phyloP scores from a whole-genome alignment of 2,113 vertebrate genomes.

The Gulo gulo region DNA sequence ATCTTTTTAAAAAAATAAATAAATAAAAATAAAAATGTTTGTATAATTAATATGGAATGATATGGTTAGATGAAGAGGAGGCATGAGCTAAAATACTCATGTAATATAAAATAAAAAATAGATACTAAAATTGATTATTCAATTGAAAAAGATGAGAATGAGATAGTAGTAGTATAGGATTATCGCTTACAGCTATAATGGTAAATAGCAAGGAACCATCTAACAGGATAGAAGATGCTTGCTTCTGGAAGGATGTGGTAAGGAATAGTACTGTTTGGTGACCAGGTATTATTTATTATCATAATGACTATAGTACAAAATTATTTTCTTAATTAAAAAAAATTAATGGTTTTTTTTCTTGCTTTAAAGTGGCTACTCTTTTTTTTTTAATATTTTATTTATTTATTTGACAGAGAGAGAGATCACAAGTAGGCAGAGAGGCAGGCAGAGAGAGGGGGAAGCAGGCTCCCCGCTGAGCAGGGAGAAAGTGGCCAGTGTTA shows the following conservation, averaged over 20 bases:
- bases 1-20: too few relatives aligned
- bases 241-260: neutral
- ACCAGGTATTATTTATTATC: neutral
- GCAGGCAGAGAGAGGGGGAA: too few relatives aligned
- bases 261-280: neutral
- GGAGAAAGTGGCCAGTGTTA: neutral
- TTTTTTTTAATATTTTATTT: too few relatives aligned
- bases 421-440: too few relatives aligned
- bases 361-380: neutral
- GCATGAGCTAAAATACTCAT: neutral
- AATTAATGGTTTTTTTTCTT: neutral
- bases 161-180: neutral
- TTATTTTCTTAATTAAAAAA: neutral
- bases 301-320: neutral
- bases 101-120: neutral
- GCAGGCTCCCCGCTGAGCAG: too few relatives aligned
- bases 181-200: neutral
- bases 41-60: neutral
- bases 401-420: too few relatives aligned
- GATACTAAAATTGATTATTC: neutral
- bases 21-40: neutral
- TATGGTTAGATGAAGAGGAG: neutral
- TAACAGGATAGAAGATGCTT: neutral
- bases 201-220: neutral
- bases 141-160: neutral